Conservation (phyloP, 64 coral and sea anemone species). For the Pachyseris speciosa region DNA sequence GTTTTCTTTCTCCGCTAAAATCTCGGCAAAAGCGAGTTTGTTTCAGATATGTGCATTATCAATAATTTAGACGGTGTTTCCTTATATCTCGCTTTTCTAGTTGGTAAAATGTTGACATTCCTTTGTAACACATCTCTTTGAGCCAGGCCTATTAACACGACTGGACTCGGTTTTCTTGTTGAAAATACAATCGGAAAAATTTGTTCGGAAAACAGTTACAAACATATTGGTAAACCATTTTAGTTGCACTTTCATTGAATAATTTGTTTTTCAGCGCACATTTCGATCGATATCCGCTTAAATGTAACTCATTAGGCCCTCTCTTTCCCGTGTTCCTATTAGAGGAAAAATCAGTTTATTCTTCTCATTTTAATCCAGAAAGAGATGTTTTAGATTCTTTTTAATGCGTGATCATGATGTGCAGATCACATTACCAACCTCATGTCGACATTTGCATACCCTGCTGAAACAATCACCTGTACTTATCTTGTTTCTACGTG, state of each 20-base stretch:
- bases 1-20: neutral
- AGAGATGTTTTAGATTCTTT: too few species aligned
- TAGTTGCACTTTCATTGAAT: neutral
- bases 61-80: conserved; percentile 25
- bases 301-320: neutral
- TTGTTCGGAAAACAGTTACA: too few species aligned
- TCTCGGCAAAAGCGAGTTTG: neutral
- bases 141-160: neutral
- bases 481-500: too few species aligned
- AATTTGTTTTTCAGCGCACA: neutral
- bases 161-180: neutral
- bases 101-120: conserved; percentile 46
- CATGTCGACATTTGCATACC: too few species aligned
- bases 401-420: too few species aligned
- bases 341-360: too few species aligned
- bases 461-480: too few species aligned
- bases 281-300: neutral
- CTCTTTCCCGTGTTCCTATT: neutral
- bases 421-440: too few species aligned
- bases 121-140: neutral
- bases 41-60: neutral
- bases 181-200: neutral
- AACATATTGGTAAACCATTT: neutral
- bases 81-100: neutral
- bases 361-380: too few species aligned